Evolutionary conservation across 2,797 vertebrate species (phyloP), one percentile per base, ranked within the genome.

Genomic region (Miichthys miiuy): DNA sequence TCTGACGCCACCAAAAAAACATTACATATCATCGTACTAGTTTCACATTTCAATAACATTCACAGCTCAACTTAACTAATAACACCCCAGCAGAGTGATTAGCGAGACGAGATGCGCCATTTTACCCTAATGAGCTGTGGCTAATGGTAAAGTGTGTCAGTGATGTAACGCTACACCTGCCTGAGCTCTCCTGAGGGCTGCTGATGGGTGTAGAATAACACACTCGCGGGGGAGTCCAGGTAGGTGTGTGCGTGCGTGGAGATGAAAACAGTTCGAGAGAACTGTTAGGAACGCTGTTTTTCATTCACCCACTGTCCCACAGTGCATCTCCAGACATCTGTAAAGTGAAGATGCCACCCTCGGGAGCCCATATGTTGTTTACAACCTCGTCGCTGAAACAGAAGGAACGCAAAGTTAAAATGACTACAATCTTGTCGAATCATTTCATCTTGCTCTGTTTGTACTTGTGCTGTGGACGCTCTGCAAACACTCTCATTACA

Each of bases 81-180:
- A 56, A 47, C 51, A 78, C 23, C 65, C 67, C 48, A 27, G 51
- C 30, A 21, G 21, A 58, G 70, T 86, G 52, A 80, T 76, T 61
- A 73, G 66, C 25, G 30, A 55, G 79, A 38, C 57, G 74, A 71
- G 75, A 72, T 21, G 75, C 47, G 46, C 25, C 50, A 30, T 56
- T 82, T 79, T 76, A 69, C 68, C 23, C 58, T 83, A 86, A 90
- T 79, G 83, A 89, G 47, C 82, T 82, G 76, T 7, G 74, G 72
- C 75, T 83, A 77, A 89, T 75, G 75, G 38, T 68, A 71, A 89
- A 84, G 68, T 74, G 81, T 92, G 87, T 90, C 87, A 75, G 34
- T 61, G 77, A 80, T 60, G 91, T 87, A 89, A 93, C 2, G 6
- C 30, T 66, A 89, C 81, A 92, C 91, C 89, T 82, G 82, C n/a